Evolutionary conservation across 2,888 invertebrate genomes (phyloP).

Genomic region (Ceramica pisi): DNA sequence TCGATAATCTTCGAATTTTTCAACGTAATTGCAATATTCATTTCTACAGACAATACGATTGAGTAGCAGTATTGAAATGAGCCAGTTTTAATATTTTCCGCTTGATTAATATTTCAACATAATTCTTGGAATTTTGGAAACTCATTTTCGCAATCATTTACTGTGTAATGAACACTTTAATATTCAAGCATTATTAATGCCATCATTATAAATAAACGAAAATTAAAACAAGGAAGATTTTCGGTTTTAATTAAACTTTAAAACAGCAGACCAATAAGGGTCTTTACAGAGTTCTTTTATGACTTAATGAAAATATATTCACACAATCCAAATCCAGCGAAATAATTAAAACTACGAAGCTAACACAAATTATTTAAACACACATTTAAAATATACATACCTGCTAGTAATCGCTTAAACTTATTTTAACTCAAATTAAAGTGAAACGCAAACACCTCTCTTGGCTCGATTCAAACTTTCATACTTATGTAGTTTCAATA

Average conservation of each 20-base stretch:
- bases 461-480: conserved; percentile 84
- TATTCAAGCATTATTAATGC: conserved; percentile 55
- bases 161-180: conserved; percentile 58
- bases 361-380: conserved; percentile 64
- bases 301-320: conserved; percentile 37
- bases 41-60: conserved; percentile 40
- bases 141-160: conserved; percentile 56
- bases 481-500: conserved; percentile 88
- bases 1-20: conserved; percentile 78
- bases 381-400: conserved; percentile 66
- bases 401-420: conserved; percentile 77
- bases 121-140: conserved; percentile 58
- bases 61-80: conserved; percentile 41
- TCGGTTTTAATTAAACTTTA: conserved; percentile 47
- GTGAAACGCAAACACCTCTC: conserved; percentile 84
- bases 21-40: conserved; percentile 65
- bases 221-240: conserved; percentile 50
- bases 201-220: conserved; percentile 55
- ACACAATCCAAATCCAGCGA: conserved; percentile 4
- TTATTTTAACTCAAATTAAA: conserved; percentile 86
- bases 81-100: conserved; percentile 44
- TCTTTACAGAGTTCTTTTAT: conserved; percentile 25
- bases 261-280: conserved; percentile 24
- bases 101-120: conserved; percentile 55
- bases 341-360: conserved; percentile 46